phyloP scores from a whole-genome alignment of 2,888 invertebrate species.

The Uloborus plumipes region DNA sequence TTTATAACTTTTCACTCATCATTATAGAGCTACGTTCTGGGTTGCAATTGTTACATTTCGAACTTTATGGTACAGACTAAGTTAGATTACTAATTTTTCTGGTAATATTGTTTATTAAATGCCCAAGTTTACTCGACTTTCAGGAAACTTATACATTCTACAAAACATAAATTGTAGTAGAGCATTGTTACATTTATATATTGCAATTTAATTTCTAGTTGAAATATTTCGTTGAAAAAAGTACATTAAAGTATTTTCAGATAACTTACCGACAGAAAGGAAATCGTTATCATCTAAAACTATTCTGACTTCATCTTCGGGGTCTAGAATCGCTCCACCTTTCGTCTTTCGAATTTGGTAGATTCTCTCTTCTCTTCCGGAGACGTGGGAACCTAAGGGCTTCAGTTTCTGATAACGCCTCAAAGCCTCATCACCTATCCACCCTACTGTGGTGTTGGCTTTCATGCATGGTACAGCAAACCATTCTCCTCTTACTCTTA shows the following conservation, averaged over 20 bases:
- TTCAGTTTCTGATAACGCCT: constrained; percentile 73
- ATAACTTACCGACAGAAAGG: constrained; percentile 75
- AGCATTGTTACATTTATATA: too few species aligned
- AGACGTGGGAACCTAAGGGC: constrained; percentile 67
- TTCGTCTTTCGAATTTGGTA: constrained; percentile 76
- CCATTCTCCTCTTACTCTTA: constrained; percentile 76
- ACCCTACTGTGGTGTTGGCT: constrained; percentile 73
- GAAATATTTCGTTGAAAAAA: too few species aligned
- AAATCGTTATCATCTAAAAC: constrained; percentile 77
- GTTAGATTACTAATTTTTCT: too few species aligned
- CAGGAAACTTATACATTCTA: too few species aligned
- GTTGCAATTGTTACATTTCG: too few species aligned
- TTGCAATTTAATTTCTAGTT: too few species aligned
- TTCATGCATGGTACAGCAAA: constrained; percentile 76
- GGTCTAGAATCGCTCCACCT: constrained; percentile 76
- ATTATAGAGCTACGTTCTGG: too few species aligned
- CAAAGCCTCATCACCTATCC: constrained; percentile 75
- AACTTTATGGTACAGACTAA: too few species aligned
- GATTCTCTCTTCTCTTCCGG: constrained; percentile 67
- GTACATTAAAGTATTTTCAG: neutral
- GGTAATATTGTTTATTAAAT: too few species aligned
- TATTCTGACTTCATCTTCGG: constrained; percentile 74
- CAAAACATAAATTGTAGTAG: too few species aligned
- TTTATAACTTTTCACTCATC: too few species aligned
- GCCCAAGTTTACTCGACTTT: too few species aligned